phyloP scores from a whole-genome alignment of 2,113 vertebrate genomes.

The Eublepharis macularius region DNA sequence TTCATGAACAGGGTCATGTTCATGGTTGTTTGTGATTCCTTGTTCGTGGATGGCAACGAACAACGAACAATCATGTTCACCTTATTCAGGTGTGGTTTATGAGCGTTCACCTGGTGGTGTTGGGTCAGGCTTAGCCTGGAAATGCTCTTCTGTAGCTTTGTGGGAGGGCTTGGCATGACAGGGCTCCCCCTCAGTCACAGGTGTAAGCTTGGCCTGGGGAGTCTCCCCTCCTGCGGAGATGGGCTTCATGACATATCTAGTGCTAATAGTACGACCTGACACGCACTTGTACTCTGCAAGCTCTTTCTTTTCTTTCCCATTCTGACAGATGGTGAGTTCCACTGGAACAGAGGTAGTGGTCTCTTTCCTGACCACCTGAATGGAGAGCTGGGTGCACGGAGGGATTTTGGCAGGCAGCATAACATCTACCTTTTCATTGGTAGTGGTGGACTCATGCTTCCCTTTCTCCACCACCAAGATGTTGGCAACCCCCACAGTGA shows the following conservation, averaged over 20 bases:
- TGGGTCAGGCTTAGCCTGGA: not conserved
- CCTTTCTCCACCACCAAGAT: conserved; percentile 65
- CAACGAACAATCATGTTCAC: no score
- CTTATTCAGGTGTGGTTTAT: not conserved
- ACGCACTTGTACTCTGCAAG: conserved; percentile 63
- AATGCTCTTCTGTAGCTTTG: no score
- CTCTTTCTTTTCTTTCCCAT: conserved; percentile 41
- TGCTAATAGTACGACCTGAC: conserved; percentile 60
- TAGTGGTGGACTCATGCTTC: conserved; percentile 52
- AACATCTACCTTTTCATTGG: conserved; percentile 54
- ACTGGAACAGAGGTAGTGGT: conserved; percentile 48
- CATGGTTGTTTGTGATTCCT: no score
- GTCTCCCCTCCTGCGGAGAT: not conserved
- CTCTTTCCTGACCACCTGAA: conserved; percentile 64
- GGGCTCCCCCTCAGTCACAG: not conserved
- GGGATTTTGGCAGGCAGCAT: conserved; percentile 61
- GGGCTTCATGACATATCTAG: conserved; percentile 60
- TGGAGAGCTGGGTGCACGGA: conserved; percentile 34
- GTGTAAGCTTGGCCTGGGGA: not conserved
- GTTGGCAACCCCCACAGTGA: conserved; percentile 55
- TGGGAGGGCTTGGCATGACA: not conserved
- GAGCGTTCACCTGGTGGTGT: not conserved
- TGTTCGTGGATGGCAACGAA: no score
- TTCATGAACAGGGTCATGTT: no score
- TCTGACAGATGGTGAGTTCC: conserved; percentile 66